Evolutionary conservation across 2,888 invertebrate species (phyloP).

Genomic region (Pristionchus entomophagus): DNA sequence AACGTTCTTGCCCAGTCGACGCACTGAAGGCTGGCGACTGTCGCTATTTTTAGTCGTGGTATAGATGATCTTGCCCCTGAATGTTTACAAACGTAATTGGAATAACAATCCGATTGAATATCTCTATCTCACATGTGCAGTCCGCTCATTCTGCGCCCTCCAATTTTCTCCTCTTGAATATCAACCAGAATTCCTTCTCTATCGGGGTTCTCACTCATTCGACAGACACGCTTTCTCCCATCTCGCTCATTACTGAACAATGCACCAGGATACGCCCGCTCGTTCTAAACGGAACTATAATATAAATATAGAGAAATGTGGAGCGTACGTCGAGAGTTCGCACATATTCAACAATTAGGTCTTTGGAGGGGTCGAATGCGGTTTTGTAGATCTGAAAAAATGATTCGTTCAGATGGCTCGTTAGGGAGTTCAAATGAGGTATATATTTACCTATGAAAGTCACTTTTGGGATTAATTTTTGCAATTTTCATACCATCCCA

Average conservation of each 20-base stretch:
- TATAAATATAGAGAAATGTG: no score
- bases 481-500: no score
- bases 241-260: not conserved
- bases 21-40: not conserved
- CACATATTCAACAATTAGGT: not conserved
- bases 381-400: not conserved
- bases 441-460: no score
- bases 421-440: no score
- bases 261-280: not conserved
- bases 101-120: not conserved
- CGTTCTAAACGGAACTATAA: not conserved
- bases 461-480: no score
- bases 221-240: not conserved
- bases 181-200: not conserved
- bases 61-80: not conserved
- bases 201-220: not conserved
- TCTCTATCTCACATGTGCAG: not conserved
- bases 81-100: not conserved
- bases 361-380: not conserved
- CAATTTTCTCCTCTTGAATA: not conserved
- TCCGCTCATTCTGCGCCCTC: not conserved
- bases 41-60: not conserved
- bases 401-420: no score
- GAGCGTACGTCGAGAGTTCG: not conserved
- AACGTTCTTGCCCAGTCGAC: not conserved